A percentile compares a stretch with the other conserved stretches of the same genome.
phyloP scores from a whole-genome alignment of 2,888 invertebrate species.

The Nephrotoma guestfalica region DNA sequence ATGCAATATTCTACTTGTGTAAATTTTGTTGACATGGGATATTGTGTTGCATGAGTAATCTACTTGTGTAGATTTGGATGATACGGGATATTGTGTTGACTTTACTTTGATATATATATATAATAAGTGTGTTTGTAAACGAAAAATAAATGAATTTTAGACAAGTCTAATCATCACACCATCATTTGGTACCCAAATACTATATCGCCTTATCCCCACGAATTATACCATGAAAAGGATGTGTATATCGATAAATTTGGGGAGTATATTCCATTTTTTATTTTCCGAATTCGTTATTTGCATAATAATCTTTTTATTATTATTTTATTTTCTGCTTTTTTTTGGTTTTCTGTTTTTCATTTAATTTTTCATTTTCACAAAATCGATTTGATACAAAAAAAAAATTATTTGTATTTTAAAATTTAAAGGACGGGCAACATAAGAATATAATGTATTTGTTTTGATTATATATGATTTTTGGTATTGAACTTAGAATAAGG shows the following conservation, averaged over 20 bases:
- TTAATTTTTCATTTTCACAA: not conserved
- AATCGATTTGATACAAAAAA: not conserved
- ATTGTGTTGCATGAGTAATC: too few relatives aligned
- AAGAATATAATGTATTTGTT: not conserved
- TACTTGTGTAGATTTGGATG: too few relatives aligned
- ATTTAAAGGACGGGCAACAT: not conserved
- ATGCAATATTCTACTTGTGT: too few relatives aligned
- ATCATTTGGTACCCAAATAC: not conserved
- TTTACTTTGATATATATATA: too few relatives aligned
- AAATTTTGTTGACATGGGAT: too few relatives aligned
- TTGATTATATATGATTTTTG: not conserved
- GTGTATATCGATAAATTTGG: not conserved
- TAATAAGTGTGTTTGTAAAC: not conserved
- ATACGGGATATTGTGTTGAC: too few relatives aligned
- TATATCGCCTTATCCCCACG: not conserved
- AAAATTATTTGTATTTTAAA: not conserved
- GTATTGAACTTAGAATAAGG: not conserved
- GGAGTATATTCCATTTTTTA: not conserved
- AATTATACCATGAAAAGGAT: not conserved
- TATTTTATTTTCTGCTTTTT: not conserved
- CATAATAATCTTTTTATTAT: not conserved
- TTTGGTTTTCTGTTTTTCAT: not conserved
- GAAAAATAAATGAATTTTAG: not conserved
- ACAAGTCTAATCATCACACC: not conserved
- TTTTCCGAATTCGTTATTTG: not conserved